These are phyloP conservation scores for Drosophila sechellia DNA, from an alignment of 1,140 invertebrate genomes.

Conservation along the genomic window DNA sequence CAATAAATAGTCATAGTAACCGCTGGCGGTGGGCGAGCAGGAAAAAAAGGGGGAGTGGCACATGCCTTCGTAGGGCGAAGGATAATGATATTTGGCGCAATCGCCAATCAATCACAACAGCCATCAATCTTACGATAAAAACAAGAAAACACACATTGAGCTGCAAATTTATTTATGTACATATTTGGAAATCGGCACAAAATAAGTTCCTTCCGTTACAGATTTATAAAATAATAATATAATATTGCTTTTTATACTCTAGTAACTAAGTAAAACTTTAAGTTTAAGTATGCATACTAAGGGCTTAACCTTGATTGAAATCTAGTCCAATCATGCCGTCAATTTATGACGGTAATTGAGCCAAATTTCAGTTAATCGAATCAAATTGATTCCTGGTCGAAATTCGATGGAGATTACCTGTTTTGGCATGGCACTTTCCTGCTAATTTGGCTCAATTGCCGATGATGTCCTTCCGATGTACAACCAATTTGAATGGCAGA, in stretches of 20 bases:
- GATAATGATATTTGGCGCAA: conserved; percentile 56
- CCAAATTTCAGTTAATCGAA: conserved; percentile 27
- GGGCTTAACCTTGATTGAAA: neutral
- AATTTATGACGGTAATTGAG: conserved; percentile 20
- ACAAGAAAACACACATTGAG: conserved; percentile 21
- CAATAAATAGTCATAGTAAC: conserved; percentile 76
- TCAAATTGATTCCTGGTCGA: conserved; percentile 36
- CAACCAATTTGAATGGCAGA: conserved; percentile 40
- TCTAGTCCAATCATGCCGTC: conserved; percentile 18
- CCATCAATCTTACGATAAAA: conserved; percentile 50
- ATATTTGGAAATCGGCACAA: neutral
- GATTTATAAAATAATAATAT: neutral
- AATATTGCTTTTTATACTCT: too few species aligned
- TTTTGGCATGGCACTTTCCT: conserved; percentile 31
- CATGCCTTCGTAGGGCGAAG: conserved; percentile 27
- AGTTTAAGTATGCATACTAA: too few species aligned
- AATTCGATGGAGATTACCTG: conserved; percentile 35
- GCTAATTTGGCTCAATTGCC: conserved; percentile 60
- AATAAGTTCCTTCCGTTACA: neutral
- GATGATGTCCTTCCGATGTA: conserved; percentile 44
- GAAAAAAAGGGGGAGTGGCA: conserved; percentile 15
- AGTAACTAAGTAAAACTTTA: neutral
- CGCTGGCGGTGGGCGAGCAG: neutral
- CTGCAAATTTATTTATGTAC: neutral
- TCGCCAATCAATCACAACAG: conserved; percentile 68